Evolutionary conservation across 1,140 invertebrate genomes (phyloP).

Genomic region (Lepidotrigona ventralis): DNA sequence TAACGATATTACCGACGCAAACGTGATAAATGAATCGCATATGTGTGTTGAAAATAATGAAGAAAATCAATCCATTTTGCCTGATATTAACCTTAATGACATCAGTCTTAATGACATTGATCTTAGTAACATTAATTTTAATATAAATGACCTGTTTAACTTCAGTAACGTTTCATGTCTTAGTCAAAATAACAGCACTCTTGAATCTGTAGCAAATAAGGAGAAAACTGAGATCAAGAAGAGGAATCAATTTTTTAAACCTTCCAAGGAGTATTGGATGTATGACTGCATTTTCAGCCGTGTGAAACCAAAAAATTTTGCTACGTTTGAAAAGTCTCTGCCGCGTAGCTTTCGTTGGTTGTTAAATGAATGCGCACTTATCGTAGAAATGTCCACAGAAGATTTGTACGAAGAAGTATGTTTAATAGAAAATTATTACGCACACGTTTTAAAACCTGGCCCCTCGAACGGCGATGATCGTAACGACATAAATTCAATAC

Average conservation of each 20-base stretch:
- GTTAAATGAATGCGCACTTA: constrained; percentile 78
- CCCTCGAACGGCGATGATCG: background rate
- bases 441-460: constrained; percentile 45
- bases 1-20: background rate
- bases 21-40: background rate
- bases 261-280: constrained; percentile 75
- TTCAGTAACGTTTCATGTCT: constrained; percentile 57
- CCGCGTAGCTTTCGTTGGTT: constrained; percentile 80
- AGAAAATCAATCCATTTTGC: background rate
- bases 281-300: constrained; percentile 68
- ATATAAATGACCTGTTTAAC: constrained; percentile 29
- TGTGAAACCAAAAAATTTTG: constrained; percentile 69
- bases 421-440: constrained; percentile 68
- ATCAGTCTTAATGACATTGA: background rate
- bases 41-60: background rate
- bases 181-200: constrained; percentile 8
- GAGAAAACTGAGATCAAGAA: background rate
- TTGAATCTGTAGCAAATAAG: background rate
- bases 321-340: constrained; percentile 74
- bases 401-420: constrained; percentile 79
- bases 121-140: background rate
- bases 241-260: constrained; percentile 60
- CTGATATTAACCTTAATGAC: background rate
- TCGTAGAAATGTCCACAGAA: constrained; percentile 74
- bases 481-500: background rate